Conservation (phyloP, 2,888 invertebrate species). For the Ypsolopha sequella region DNA sequence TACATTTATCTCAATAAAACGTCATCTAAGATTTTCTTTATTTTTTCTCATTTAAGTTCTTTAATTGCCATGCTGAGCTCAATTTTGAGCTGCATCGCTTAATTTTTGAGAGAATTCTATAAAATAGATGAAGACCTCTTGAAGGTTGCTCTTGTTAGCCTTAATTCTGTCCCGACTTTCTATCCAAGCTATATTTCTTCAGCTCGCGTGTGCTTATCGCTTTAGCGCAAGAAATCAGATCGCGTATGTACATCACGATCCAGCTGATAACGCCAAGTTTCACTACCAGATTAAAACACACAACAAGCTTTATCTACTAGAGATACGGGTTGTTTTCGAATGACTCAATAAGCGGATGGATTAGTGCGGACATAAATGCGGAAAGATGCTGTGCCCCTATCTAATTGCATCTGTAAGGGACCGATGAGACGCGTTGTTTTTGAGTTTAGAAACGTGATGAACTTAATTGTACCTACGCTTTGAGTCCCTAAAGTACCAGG, state of each 20-base stretch:
- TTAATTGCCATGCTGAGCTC: no score
- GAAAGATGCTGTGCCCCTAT: slow-evolving; percentile 32
- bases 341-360: no score
- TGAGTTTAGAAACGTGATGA: slow-evolving; percentile 1
- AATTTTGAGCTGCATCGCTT: neutral
- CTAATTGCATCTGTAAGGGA: slow-evolving; percentile 39
- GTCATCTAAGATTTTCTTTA: no score
- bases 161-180: neutral
- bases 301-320: slow-evolving; percentile 13
- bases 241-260: slow-evolving; percentile 26
- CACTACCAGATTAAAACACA: slow-evolving; percentile 27
- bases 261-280: slow-evolving; percentile 29
- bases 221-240: slow-evolving; percentile 25
- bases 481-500: no score
- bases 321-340: no score
- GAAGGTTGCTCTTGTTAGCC: no score
- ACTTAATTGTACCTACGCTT: no score
- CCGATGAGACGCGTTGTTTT: slow-evolving; percentile 18
- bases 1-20: no score
- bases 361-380: slow-evolving; percentile 20
- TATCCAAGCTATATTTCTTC: slow-evolving; percentile 10
- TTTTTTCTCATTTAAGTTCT: no score
- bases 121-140: no score
- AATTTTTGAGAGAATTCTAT: no score
- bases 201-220: slow-evolving; percentile 25